These are phyloP conservation scores for Heliothis virescens DNA, from an alignment of 1,140 invertebrate species.

Conservation along the genomic window DNA sequence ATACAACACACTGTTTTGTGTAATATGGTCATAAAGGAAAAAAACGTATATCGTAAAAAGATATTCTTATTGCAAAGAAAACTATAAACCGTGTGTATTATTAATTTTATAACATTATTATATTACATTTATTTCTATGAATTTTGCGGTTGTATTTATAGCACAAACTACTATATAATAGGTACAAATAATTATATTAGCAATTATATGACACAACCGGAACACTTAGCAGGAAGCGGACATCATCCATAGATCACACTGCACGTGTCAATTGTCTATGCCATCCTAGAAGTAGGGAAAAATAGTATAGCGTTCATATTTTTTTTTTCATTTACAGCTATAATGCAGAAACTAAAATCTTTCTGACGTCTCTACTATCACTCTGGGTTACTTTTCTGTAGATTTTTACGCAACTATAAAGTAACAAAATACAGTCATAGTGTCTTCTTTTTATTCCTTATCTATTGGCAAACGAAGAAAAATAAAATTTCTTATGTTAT, in stretches of 20 bases:
- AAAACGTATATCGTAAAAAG: no score
- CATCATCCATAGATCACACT: conserved; percentile 3
- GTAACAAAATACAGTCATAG: not conserved
- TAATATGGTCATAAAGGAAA: no score
- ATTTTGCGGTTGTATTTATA: conserved; percentile 7
- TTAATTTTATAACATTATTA: no score
- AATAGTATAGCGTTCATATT: not conserved
- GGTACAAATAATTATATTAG: conserved; percentile 15
- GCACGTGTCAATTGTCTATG: conserved; percentile 26
- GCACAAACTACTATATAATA: not conserved
- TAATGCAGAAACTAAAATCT: no score
- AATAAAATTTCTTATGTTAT: no score
- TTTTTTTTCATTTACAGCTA: not conserved
- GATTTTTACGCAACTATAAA: not conserved
- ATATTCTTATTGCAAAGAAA: no score
- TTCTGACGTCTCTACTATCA: not conserved
- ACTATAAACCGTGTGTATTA: no score
- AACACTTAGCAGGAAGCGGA: conserved; percentile 37
- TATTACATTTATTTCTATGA: not conserved
- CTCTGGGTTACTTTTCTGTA: not conserved
- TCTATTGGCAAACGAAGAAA: not conserved
- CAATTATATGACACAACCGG: conserved; percentile 37
- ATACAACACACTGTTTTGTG: no score
- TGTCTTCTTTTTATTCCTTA: not conserved
- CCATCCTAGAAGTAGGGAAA: not conserved